These are phyloP conservation scores for Cricetomys ansorgei DNA, from an alignment of 2,113 vertebrate species.

Conservation along the genomic window DNA sequence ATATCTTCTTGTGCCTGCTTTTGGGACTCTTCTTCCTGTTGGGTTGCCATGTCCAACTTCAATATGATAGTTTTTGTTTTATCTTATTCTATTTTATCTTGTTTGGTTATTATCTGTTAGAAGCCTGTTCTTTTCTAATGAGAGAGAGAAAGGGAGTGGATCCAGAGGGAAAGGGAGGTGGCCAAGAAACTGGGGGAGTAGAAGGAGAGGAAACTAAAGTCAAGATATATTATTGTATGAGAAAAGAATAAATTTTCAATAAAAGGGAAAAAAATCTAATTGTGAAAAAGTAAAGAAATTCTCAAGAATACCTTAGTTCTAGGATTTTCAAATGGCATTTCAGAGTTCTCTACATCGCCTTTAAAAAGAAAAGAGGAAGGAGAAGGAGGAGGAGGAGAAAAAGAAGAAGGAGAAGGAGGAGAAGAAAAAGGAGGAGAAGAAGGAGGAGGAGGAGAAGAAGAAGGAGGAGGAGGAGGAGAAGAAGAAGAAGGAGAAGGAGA, in stretches of 20 bases:
- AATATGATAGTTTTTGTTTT: not conserved
- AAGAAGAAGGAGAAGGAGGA: too few relatives aligned
- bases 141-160: not conserved
- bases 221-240: not conserved
- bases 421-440: too few relatives aligned
- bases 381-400: too few relatives aligned
- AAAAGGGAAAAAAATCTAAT: not conserved
- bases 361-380: not conserved
- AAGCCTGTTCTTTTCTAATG: not conserved
- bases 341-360: not conserved
- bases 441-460: too few relatives aligned
- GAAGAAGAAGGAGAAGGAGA: too few relatives aligned
- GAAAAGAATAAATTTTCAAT: not conserved
- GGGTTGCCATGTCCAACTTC: not conserved
- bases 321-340: not conserved
- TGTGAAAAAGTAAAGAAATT: not conserved
- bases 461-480: too few relatives aligned
- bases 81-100: not conserved
- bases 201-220: not conserved
- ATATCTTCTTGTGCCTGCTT: not conserved
- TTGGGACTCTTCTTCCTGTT: too few relatives aligned
- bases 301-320: slow-evolving; percentile 13
- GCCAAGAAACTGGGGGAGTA: not conserved
- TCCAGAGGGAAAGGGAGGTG: not conserved
- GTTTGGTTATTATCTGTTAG: not conserved